A percentile compares a stretch with the other conserved stretches of the same genome.
These are phyloP conservation scores for Sericinus montela DNA, from an alignment of 2,888 invertebrate genomes.

Conservation along the genomic window DNA sequence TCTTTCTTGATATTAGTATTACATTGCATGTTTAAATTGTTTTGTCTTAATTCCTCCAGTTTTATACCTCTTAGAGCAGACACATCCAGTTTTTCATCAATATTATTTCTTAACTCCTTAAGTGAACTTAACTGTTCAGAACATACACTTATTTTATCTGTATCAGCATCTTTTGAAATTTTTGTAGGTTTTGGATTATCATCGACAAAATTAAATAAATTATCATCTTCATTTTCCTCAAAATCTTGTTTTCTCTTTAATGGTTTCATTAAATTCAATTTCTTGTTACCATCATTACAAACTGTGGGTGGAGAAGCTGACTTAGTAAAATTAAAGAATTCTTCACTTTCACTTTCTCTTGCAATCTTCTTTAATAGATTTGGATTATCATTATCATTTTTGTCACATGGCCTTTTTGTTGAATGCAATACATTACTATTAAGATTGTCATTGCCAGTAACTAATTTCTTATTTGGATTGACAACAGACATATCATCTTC, in stretches of 20 bases:
- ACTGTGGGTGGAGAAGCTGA: slow-evolving; percentile 28
- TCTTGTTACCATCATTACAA: slow-evolving; percentile 33
- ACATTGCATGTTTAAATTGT: slow-evolving; percentile 29
- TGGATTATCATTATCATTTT: slow-evolving; percentile 31
- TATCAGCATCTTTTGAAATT: slow-evolving; percentile 20
- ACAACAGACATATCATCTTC: slow-evolving; percentile 27
- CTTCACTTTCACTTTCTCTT: slow-evolving; percentile 36
- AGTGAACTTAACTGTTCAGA: slow-evolving; percentile 16
- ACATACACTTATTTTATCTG: slow-evolving; percentile 11
- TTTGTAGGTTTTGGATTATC: slow-evolving; percentile 26
- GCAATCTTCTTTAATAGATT: slow-evolving; percentile 54
- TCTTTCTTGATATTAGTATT: slow-evolving; percentile 47
- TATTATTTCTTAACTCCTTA: slow-evolving; percentile 26
- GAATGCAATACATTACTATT: slow-evolving; percentile 26
- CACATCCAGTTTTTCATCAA: slow-evolving; percentile 34
- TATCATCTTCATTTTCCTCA: slow-evolving; percentile 46
- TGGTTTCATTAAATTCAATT: slow-evolving; percentile 54
- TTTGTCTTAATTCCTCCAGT: slow-evolving; percentile 46
- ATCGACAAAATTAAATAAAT: slow-evolving; percentile 64
- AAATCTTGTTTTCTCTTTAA: slow-evolving; percentile 50
- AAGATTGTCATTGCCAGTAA: slow-evolving; percentile 27
- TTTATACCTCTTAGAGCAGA: slow-evolving; percentile 54
- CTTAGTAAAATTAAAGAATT: slow-evolving; percentile 58
- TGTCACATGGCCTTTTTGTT: slow-evolving; percentile 42
- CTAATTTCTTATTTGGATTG: slow-evolving; percentile 50